phyloP scores from a whole-genome alignment of 2,888 invertebrate genomes.

The Amblyteles armatorius region DNA sequence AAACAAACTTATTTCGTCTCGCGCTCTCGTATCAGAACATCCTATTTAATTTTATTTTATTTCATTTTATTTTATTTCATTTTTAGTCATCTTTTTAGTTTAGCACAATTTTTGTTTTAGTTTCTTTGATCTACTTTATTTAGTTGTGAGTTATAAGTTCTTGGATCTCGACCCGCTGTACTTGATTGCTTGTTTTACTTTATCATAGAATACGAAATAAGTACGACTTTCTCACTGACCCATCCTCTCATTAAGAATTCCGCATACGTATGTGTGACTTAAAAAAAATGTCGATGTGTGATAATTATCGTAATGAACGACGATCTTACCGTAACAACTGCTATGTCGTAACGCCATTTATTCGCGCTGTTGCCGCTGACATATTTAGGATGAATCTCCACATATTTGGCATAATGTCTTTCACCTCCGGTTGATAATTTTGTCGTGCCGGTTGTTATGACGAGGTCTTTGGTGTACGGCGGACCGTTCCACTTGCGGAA shows the following conservation, averaged over 20 bases:
- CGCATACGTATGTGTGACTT: background rate
- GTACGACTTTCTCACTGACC: background rate
- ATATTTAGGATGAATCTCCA: constrained; percentile 64
- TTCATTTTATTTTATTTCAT: too few relatives aligned
- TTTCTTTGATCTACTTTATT: too few relatives aligned
- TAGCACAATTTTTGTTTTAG: too few relatives aligned
- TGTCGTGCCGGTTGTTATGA: constrained; percentile 62
- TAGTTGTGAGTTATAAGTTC: too few relatives aligned
- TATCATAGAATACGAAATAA: too few relatives aligned
- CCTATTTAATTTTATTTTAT: too few relatives aligned
- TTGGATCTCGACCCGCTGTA: too few relatives aligned
- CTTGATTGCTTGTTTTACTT: too few relatives aligned
- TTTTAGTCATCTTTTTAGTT: too few relatives aligned
- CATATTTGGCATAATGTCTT: constrained; percentile 59
- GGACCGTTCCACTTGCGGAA: constrained; percentile 47
- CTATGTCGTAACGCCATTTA: constrained; percentile 65
- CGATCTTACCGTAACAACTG: constrained; percentile 61
- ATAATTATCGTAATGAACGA: background rate
- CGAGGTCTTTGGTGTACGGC: constrained; percentile 58
- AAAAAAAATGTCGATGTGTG: background rate
- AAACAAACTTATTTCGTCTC: background rate
- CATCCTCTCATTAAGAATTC: background rate
- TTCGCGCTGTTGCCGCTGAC: constrained; percentile 36
- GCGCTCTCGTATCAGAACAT: too few relatives aligned
- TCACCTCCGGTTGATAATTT: constrained; percentile 59